These are phyloP conservation scores for Phallusia fumigata DNA, from an alignment of 23 tunicate genomes.

Conservation along the genomic window DNA sequence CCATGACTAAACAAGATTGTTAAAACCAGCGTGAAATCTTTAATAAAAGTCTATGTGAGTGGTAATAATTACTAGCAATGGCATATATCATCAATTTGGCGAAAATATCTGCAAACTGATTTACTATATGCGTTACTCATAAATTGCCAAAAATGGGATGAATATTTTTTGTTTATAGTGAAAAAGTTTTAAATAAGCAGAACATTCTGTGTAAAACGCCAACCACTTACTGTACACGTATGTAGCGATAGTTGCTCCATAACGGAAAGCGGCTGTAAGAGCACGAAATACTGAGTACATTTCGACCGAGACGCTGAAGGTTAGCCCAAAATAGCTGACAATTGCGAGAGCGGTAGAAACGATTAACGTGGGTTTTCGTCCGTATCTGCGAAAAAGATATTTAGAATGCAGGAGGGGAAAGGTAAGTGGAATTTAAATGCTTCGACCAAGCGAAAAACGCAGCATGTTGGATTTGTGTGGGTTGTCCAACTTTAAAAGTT, in stretches of 20 bases:
- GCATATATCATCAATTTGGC: too few relatives aligned
- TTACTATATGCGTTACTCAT: too few relatives aligned
- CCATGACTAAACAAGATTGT: constrained; percentile 30
- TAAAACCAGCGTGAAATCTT: not conserved
- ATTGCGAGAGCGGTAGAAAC: constrained; percentile 14
- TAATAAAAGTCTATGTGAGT: too few relatives aligned
- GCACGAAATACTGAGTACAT: constrained; percentile 34
- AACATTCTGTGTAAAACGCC: too few relatives aligned
- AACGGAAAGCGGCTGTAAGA: constrained; percentile 30
- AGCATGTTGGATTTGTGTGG: not conserved
- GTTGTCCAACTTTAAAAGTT: too few relatives aligned
- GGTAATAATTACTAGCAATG: too few relatives aligned
- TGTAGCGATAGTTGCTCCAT: constrained; percentile 44
- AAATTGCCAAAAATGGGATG: too few relatives aligned
- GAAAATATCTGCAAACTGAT: too few relatives aligned
- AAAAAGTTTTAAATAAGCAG: too few relatives aligned
- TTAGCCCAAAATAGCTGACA: constrained; percentile 24
- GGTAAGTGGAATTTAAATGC: not conserved
- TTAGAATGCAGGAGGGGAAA: not conserved
- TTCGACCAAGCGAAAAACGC: not conserved
- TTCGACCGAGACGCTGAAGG: constrained; percentile 29
- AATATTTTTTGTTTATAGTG: too few relatives aligned
- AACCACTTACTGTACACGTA: constrained; percentile 53
- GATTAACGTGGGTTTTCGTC: constrained; percentile 38
- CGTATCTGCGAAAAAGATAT: constrained; percentile 1